A percentile compares a stretch with the other conserved stretches of the same genome.
These are phyloP conservation scores for Catharus bicknelli DNA, from an alignment of 2,113 vertebrate genomes.

Conservation along the genomic window DNA sequence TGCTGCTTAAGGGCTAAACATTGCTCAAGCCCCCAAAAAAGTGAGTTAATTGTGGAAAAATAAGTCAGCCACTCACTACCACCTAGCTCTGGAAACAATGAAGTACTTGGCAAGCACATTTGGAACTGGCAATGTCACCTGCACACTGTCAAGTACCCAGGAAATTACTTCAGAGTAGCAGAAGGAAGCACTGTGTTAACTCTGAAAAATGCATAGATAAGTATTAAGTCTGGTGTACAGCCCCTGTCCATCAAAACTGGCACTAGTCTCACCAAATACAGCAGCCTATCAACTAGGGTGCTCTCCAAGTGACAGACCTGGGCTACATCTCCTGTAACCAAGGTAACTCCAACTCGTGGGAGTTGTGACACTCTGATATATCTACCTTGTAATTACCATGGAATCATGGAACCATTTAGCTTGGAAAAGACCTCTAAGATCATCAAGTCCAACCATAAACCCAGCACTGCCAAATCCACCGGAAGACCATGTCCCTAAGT, in stretches of 20 bases:
- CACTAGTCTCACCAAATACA: background rate
- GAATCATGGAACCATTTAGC: background rate
- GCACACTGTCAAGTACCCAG: background rate
- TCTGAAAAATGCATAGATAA: background rate
- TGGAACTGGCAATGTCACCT: background rate
- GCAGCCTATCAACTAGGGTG: accelerated
- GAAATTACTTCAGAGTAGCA: background rate
- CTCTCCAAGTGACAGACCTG: background rate
- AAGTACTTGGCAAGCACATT: background rate
- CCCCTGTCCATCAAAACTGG: background rate
- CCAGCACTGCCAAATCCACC: background rate
- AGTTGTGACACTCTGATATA: background rate
- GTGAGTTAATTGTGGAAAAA: background rate
- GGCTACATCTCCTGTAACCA: background rate
- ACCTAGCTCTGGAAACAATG: background rate
- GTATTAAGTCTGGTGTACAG: background rate
- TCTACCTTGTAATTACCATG: background rate
- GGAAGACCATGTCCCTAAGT: too few species aligned
- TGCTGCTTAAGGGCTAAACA: background rate
- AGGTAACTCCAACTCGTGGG: background rate
- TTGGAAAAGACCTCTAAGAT: background rate
- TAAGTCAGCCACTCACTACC: background rate
- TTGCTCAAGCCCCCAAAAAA: background rate
- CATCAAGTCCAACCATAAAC: background rate
- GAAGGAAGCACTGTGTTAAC: background rate